Conservation (phyloP, 2,888 invertebrate species). For the Oscheius onirici region DNA sequence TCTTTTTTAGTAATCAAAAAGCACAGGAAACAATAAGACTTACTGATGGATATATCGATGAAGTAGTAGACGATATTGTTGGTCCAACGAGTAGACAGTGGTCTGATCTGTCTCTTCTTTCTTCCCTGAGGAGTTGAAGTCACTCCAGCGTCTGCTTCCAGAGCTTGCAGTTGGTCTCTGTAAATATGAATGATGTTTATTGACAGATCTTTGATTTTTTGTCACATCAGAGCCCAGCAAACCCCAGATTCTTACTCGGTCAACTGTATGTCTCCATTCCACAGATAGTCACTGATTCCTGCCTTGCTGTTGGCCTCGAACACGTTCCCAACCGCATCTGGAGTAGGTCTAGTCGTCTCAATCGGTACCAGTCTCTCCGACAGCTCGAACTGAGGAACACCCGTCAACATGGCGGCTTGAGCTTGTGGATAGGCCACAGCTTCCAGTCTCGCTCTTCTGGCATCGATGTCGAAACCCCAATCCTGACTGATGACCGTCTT, state of each 20-base stretch:
- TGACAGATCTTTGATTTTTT: no score
- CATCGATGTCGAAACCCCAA: conserved; percentile 4
- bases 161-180: conserved; percentile 12
- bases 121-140: neutral
- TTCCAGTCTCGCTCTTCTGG: neutral
- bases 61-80: conserved; percentile 39
- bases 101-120: conserved; percentile 39
- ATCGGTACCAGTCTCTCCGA: neutral
- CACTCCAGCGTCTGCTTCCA: neutral
- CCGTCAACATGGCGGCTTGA: neutral
- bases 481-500: neutral
- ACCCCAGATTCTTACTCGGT: conserved; percentile 1
- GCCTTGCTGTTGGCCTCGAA: conserved; percentile 2
- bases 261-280: conserved; percentile 14
- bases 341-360: neutral
- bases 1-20: no score
- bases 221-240: neutral
- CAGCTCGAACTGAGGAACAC: neutral
- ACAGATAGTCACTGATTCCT: conserved; percentile 15
- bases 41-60: conserved; percentile 29
- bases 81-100: conserved; percentile 37
- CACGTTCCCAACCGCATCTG: neutral
- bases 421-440: neutral
- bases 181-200: neutral
- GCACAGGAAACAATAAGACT: neutral